These are phyloP conservation scores for Helicolenus hilgendorfi DNA, from an alignment of 2,797 vertebrate species.

Conservation along the genomic window DNA sequence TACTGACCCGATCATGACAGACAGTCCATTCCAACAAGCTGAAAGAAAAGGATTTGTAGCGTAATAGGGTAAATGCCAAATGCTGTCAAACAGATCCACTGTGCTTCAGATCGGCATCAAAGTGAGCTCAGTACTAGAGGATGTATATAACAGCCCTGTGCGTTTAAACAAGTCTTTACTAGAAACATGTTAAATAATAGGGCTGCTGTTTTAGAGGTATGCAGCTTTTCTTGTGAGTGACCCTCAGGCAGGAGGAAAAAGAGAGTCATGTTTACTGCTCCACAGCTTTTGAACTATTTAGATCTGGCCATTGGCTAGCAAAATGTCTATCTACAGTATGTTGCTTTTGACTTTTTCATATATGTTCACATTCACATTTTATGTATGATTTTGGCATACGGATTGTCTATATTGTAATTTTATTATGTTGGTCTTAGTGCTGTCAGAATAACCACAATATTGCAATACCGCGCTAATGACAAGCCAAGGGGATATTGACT, in stretches of 20 bases:
- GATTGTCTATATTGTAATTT: not conserved
- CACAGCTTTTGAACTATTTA: not conserved
- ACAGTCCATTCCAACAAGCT: not conserved
- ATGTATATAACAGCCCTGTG: not conserved
- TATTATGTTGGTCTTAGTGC: not conserved
- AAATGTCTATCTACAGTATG: not conserved
- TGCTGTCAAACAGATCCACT: not conserved
- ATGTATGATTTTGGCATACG: not conserved
- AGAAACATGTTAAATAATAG: not conserved
- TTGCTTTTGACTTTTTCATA: not conserved
- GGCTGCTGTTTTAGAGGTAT: conserved; percentile 6
- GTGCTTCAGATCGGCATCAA: not conserved
- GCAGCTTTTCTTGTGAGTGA: not conserved
- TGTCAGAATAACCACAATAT: too few species aligned
- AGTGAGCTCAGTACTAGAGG: not conserved
- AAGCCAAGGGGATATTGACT: too few species aligned
- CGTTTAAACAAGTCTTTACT: not conserved
- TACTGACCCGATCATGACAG: not conserved
- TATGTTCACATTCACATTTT: not conserved
- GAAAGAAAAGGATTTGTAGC: not conserved
- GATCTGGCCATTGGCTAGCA: not conserved
- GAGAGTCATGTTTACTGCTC: not conserved
- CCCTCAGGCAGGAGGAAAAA: not conserved
- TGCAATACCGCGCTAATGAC: too few species aligned
- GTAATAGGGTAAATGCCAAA: not conserved